Conservation (phyloP, 2,888 invertebrate species). For the Oligia fasciuncula region DNA sequence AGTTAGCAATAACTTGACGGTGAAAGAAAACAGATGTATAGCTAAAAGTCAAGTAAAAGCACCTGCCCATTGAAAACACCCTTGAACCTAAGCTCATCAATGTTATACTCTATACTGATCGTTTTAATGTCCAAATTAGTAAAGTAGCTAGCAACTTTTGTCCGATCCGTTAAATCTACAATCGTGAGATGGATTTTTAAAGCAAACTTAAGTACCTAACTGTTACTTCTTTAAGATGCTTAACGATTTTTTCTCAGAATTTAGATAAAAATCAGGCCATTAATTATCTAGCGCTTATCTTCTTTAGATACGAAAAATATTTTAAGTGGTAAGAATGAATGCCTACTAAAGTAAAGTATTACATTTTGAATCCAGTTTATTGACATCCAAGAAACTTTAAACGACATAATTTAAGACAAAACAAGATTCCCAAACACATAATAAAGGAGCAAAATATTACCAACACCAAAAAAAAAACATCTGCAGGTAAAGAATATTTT, state of each 20-base stretch:
- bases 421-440: not conserved
- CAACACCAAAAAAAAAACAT: not conserved
- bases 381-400: not conserved
- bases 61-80: slow-evolving; percentile 64
- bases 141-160: not conserved
- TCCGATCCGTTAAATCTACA: slow-evolving; percentile 49
- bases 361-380: not conserved
- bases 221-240: slow-evolving; percentile 21
- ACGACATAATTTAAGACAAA: not conserved
- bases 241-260: slow-evolving; percentile 24
- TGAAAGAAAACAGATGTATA: slow-evolving; percentile 63
- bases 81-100: slow-evolving; percentile 19
- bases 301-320: not conserved
- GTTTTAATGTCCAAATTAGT: slow-evolving; percentile 35
- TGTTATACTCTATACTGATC: slow-evolving; percentile 4
- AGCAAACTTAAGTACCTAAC: slow-evolving; percentile 21
- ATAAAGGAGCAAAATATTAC: not conserved
- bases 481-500: slow-evolving; percentile 3
- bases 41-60: slow-evolving; percentile 68
- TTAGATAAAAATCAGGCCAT: slow-evolving; percentile 3
- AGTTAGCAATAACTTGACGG: slow-evolving; percentile 32
- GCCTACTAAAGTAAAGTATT: not conserved
- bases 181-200: slow-evolving; percentile 43
- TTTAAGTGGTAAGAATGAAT: slow-evolving; percentile 2
- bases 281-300: slow-evolving; percentile 19